phyloP scores from a whole-genome alignment of 2,888 invertebrate species.

The Hyalella azteca region DNA sequence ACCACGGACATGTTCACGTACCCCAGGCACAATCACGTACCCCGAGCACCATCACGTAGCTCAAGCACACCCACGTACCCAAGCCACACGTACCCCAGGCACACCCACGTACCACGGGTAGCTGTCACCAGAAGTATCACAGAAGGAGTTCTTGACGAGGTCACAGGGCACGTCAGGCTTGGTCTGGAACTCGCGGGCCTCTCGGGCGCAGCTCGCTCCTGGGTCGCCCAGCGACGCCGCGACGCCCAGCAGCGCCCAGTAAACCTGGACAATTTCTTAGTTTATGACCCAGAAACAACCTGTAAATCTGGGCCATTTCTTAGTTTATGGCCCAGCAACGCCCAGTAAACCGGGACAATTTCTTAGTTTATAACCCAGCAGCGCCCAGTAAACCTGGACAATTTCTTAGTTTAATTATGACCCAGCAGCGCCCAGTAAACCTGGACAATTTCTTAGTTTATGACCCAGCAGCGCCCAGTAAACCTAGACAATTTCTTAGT shows the following conservation, averaged over 20 bases:
- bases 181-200: not conserved
- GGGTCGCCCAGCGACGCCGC: not conserved
- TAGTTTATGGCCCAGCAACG: too few relatives aligned
- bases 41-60: not conserved
- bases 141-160: conserved; percentile 20
- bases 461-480: too few relatives aligned
- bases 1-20: not conserved
- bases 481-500: too few relatives aligned
- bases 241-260: not conserved
- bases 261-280: conserved; percentile 30
- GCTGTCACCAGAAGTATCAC: conserved; percentile 17
- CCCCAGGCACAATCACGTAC: not conserved
- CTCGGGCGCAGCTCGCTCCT: not conserved
- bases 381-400: too few relatives aligned
- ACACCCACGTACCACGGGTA: not conserved
- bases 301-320: too few relatives aligned
- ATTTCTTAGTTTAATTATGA: too few relatives aligned
- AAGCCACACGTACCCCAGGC: not conserved
- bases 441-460: too few relatives aligned
- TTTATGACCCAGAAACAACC: too few relatives aligned
- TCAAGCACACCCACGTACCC: not conserved
- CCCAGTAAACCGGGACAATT: too few relatives aligned
- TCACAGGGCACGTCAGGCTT: conserved; percentile 15
- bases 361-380: too few relatives aligned
- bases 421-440: too few relatives aligned